These are phyloP conservation scores for Todiramphus chloris DNA, from an alignment of 2,113 vertebrate species.

Conservation along the genomic window DNA sequence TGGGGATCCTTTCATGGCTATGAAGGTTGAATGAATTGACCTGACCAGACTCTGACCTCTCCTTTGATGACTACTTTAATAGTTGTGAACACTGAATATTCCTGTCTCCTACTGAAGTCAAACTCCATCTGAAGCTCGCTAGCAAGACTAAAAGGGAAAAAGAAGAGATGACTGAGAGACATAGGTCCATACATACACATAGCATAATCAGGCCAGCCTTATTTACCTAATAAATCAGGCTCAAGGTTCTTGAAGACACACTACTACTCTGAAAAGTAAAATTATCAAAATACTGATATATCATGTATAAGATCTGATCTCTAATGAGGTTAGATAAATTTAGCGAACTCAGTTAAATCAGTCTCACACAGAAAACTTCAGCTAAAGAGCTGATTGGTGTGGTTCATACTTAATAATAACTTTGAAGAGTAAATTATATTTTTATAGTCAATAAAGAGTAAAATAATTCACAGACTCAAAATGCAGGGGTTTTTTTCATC, in stretches of 20 bases:
- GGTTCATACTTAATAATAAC: neutral
- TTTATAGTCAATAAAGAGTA: neutral
- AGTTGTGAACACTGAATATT: neutral
- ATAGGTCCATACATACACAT: neutral
- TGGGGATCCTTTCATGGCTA: neutral
- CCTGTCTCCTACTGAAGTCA: neutral
- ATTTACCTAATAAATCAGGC: neutral
- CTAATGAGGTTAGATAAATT: neutral
- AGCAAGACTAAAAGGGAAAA: neutral
- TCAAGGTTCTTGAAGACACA: neutral
- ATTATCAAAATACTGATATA: too few relatives aligned
- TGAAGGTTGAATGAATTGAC: neutral
- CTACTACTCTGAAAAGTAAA: neutral
- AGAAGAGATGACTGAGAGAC: neutral
- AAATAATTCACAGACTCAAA: neutral
- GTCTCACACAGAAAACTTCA: neutral
- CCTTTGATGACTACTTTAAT: neutral
- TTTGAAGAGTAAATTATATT: neutral
- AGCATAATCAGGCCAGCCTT: neutral
- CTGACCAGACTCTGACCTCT: neutral
- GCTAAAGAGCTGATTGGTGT: neutral
- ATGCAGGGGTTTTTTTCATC: neutral
- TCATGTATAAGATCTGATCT: too few relatives aligned
- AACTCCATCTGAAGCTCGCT: neutral
- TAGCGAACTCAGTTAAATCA: neutral